Evolutionary conservation across 2,113 vertebrate genomes (phyloP), one percentile per base, ranked within the genome.

Genomic region (Gopherus flavomarginatus): DNA sequence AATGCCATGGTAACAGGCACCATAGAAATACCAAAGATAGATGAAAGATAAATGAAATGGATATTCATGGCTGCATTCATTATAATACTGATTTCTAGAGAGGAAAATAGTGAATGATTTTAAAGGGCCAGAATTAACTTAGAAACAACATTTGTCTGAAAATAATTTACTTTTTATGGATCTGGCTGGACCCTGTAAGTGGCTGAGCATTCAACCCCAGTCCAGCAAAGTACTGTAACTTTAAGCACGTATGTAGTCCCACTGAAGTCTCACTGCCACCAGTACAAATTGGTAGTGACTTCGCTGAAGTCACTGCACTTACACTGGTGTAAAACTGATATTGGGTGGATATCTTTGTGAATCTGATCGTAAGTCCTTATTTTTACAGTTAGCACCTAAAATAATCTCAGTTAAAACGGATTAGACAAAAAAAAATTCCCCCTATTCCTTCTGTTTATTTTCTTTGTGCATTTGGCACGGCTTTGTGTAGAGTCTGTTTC

Each of bases 161-260:
- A 83, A n/a, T 29, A 31, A 49, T 49, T 93, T 92, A 52, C 85
- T 92, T 92, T 87, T 52, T 89, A 56, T 83, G 49, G 14, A 49
- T 13, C 84, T 54, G 50, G 59, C 16, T 85, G 22, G 53, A 2
- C 65, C 31, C 38, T 83, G 11, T 69, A 92, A 92, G 77, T 44
- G 3, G 11, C 8, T 7, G 11, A 92, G 27, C 5, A 87, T n/a
- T 31, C 83, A 57, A 35, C 35, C 75, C 14, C 29, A 35, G 86
- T 94, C 87, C 81, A 87, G 75, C n/a, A 94, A 90, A 92, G n/a
- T n/a, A 57, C 6, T 88, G 90, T 90, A 79, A 57, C 53, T 88
- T 87, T 72, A 83, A 85, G 83, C 24, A 47, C 59, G 29, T 44
- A 77, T 42, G 11, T 16, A 12, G 6, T 88, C 95, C 93, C 86